phyloP scores from a whole-genome alignment of 2,113 vertebrate species.

The Passer montanus region DNA sequence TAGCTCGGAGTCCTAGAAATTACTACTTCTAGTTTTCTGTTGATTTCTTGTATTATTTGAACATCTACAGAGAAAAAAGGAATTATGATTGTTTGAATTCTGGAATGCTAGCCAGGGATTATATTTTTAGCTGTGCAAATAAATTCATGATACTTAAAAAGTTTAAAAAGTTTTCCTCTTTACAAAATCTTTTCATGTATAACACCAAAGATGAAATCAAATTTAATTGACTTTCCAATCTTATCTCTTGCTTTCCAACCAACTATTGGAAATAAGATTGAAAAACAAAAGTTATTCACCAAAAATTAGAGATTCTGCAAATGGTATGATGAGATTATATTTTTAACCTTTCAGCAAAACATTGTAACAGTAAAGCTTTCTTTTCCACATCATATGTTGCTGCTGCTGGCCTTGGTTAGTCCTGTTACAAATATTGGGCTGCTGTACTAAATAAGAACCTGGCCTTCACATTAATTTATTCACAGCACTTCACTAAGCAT shows the following conservation, averaged over 20 bases:
- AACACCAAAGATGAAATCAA: not conserved
- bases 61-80: not conserved
- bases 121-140: constrained; percentile 14
- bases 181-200: not conserved
- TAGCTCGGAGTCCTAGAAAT: not conserved
- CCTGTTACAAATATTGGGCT: not conserved
- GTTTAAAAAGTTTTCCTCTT: not conserved
- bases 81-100: not conserved
- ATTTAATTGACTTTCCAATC: not conserved
- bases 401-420: not conserved
- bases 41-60: not conserved
- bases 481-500: not conserved
- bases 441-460: not conserved
- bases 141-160: not conserved
- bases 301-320: not conserved
- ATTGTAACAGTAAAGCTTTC: not conserved
- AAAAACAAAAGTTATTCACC: not conserved
- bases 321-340: not conserved
- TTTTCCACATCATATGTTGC: not conserved
- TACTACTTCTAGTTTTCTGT: not conserved
- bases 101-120: not conserved
- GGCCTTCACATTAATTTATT: constrained; percentile 50
- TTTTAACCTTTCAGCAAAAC: not conserved
- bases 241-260: not conserved
- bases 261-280: not conserved